A percentile compares a stretch with the other conserved stretches of the same genome.
Conservation (phyloP, 2,113 vertebrate genomes). For the Sigmodon hispidus region DNA sequence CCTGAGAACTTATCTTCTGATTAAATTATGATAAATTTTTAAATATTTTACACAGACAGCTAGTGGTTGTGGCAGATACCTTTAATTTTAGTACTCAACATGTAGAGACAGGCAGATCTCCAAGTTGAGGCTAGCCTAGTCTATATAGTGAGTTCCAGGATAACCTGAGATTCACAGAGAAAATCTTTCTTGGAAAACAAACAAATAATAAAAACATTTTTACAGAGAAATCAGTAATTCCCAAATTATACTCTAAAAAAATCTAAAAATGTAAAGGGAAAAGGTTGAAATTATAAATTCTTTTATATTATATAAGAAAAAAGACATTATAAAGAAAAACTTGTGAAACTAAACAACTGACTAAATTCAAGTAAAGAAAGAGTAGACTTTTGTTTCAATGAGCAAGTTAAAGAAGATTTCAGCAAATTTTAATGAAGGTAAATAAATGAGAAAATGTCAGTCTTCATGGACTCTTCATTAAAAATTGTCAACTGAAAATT, state of each 20-base stretch:
- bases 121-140: not conserved
- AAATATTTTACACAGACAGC: not conserved
- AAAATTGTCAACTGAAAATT: slow-evolving; percentile 48
- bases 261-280: slow-evolving; percentile 82
- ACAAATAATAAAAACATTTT: too few species aligned
- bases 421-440: not conserved
- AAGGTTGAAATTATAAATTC: slow-evolving; percentile 76
- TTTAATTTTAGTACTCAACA: not conserved
- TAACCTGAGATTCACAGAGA: not conserved
- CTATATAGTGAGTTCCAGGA: not conserved
- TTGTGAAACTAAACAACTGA: not conserved
- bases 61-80: not conserved
- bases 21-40: not conserved
- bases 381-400: not conserved
- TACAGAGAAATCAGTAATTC: not conserved
- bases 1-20: slow-evolving; percentile 62
- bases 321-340: slow-evolving; percentile 42
- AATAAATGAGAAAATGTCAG: slow-evolving; percentile 69
- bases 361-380: slow-evolving; percentile 68
- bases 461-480: slow-evolving; percentile 81
- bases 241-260: not conserved
- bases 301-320: not conserved
- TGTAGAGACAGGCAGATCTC: not conserved
- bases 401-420: not conserved
- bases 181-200: not conserved